Conservation (phyloP, 2,797 vertebrate genomes). For the Acanthopagrus latus region DNA sequence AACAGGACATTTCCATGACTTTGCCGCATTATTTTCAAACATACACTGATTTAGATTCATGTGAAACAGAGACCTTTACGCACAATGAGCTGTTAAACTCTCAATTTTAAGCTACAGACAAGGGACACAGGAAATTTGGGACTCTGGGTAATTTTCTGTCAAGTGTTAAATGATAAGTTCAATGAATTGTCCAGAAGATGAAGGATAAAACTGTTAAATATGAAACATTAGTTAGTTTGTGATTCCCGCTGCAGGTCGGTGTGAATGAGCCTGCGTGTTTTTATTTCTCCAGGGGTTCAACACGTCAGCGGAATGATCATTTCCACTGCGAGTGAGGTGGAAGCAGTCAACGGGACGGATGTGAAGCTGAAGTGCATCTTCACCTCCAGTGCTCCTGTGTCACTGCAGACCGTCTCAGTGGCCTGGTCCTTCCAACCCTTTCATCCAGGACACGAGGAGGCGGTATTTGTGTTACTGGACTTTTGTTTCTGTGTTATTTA, state of each 20-base stretch:
- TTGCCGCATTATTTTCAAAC: neutral
- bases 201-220: neutral
- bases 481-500: neutral
- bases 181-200: no score
- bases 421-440: slow-evolving; percentile 90
- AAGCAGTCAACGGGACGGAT: slow-evolving; percentile 90
- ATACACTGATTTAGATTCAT: neutral
- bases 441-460: slow-evolving; percentile 76
- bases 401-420: slow-evolving; percentile 71
- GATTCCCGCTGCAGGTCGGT: neutral
- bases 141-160: neutral
- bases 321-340: slow-evolving; percentile 81
- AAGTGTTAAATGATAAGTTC: no score
- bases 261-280: neutral
- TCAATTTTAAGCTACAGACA: neutral
- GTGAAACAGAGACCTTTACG: neutral
- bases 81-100: neutral
- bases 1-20: neutral
- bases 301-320: slow-evolving; percentile 84
- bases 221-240: neutral
- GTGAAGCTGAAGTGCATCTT: slow-evolving; percentile 92
- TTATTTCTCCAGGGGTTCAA: neutral
- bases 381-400: slow-evolving; percentile 75
- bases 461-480: slow-evolving; percentile 80
- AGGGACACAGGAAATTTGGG: neutral